These are phyloP conservation scores for Cyphomyrmex costatus DNA, from an alignment of 1,140 invertebrate species.

Conservation along the genomic window DNA sequence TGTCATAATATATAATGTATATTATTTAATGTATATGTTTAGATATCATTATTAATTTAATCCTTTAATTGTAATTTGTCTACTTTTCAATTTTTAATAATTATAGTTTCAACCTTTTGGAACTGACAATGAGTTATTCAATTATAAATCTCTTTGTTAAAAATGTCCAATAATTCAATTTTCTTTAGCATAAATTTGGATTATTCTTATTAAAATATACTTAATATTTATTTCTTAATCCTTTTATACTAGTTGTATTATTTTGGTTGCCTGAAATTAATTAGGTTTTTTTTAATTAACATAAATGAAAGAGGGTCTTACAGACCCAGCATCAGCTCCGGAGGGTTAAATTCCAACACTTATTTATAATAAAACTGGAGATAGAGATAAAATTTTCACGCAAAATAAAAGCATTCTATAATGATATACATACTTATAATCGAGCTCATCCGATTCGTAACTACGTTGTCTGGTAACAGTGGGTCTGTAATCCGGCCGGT, in stretches of 20 bases:
- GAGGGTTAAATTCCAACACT: background rate
- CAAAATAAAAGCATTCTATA: background rate
- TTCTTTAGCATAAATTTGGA: too few species aligned
- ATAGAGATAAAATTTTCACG: background rate
- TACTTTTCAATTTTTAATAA: background rate
- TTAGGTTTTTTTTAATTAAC: too few species aligned
- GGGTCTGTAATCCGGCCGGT: slow-evolving; percentile 82
- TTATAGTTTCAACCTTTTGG: background rate
- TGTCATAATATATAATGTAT: background rate
- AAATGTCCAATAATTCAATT: too few species aligned
- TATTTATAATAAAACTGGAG: background rate
- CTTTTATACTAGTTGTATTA: too few species aligned
- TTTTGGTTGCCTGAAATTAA: background rate
- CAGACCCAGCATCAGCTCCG: too few species aligned
- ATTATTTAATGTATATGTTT: background rate
- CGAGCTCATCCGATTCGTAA: slow-evolving; percentile 84
- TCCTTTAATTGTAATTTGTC: background rate
- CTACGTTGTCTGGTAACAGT: slow-evolving; percentile 83
- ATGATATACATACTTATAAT: slow-evolving; percentile 78
- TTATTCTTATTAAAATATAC: too few species aligned
- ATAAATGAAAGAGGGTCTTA: too few species aligned
- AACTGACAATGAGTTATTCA: too few species aligned
- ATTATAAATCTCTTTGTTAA: too few species aligned
- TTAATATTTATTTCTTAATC: too few species aligned
- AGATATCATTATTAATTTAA: background rate